Evolutionary conservation across 2,888 invertebrate genomes (phyloP).

Genomic region (Dexiosoma caninum): DNA sequence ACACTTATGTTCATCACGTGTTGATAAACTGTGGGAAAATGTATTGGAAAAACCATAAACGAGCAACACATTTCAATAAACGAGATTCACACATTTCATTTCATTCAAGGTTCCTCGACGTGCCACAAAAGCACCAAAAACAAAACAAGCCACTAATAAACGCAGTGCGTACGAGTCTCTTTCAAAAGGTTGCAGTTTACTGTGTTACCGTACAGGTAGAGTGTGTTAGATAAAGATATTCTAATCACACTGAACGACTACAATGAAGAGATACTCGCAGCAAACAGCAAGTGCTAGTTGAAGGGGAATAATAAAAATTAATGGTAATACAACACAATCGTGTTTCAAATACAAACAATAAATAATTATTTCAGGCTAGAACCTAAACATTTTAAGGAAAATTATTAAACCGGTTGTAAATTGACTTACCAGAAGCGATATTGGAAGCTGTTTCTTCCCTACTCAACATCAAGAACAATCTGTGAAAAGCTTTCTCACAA

Average conservation of each 20-base stretch:
- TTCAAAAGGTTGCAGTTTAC: background rate
- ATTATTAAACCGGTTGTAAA: too few relatives aligned
- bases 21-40: conserved; percentile 66
- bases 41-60: conserved; percentile 35
- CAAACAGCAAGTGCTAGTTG: too few relatives aligned
- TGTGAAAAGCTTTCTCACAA: too few relatives aligned
- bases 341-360: background rate
- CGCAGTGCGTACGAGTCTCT: background rate
- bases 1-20: conserved; percentile 64
- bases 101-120: background rate
- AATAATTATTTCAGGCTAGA: background rate
- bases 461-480: too few relatives aligned
- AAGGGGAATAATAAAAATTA: conserved; percentile 13
- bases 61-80: conserved; percentile 32
- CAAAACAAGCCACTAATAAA: background rate
- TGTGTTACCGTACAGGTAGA: conserved; percentile 16
- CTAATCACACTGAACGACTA: background rate
- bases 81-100: conserved; percentile 33
- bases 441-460: too few relatives aligned
- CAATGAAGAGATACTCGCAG: background rate
- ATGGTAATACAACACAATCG: background rate
- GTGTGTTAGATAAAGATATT: conserved; percentile 6
- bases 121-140: background rate
- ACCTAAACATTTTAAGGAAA: too few relatives aligned
- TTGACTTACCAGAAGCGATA: too few relatives aligned